A percentile compares a stretch with the other conserved stretches of the same genome.
phyloP scores from a whole-genome alignment of 1,140 invertebrate species.

The Nymphalis io region DNA sequence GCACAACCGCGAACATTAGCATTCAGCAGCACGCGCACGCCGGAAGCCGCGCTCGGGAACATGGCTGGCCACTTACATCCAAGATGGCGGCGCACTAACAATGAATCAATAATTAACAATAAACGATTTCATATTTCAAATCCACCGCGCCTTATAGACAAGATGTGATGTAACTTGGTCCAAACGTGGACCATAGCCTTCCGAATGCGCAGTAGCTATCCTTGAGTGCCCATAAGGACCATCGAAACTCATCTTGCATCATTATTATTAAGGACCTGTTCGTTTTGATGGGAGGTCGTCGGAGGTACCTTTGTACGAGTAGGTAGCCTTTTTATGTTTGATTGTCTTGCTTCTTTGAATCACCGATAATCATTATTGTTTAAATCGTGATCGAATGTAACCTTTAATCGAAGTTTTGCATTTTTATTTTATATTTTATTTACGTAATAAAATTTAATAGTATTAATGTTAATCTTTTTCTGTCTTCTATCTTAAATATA shows the following conservation, averaged over 20 bases:
- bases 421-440: conserved; percentile 22
- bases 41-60: conserved; percentile 73
- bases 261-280: conserved; percentile 62
- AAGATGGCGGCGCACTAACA: conserved; percentile 73
- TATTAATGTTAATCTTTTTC: not conserved
- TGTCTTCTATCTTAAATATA: not conserved
- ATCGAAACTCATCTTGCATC: conserved; percentile 54
- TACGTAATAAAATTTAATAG: not conserved
- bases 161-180: conserved; percentile 73
- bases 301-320: conserved; percentile 57
- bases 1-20: conserved; percentile 68
- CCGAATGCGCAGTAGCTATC: conserved; percentile 58
- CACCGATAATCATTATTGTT: conserved; percentile 48
- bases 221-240: conserved; percentile 61
- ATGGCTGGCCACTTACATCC: conserved; percentile 69
- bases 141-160: conserved; percentile 62
- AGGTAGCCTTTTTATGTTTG: conserved; percentile 59
- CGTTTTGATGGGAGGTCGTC: conserved; percentile 60
- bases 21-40: conserved; percentile 68
- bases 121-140: conserved; percentile 76
- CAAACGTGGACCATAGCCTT: conserved; percentile 54
- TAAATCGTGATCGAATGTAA: conserved; percentile 47
- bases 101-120: conserved; percentile 78
- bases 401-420: conserved; percentile 45
- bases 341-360: conserved; percentile 62